phyloP scores from a whole-genome alignment of 2,797 vertebrate genomes.

The Malurus splendens region DNA sequence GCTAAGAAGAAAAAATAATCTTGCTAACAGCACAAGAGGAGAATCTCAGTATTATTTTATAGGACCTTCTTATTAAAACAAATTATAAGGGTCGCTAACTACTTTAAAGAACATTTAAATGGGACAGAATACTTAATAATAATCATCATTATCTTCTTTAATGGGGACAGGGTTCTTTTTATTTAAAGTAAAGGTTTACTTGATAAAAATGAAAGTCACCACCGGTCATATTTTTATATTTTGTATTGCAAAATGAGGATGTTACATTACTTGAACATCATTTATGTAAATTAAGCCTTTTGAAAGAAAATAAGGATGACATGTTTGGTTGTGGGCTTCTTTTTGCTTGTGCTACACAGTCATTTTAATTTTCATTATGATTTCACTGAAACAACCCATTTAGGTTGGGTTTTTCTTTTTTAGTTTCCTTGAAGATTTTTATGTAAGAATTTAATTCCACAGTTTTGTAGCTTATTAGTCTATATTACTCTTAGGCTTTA shows the following conservation, averaged over 20 bases:
- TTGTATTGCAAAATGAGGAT: background rate
- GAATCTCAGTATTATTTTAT: background rate
- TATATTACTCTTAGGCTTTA: background rate
- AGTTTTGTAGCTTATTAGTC: background rate
- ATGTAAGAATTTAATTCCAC: background rate
- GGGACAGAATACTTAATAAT: background rate
- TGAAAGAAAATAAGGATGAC: background rate
- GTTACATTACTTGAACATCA: background rate
- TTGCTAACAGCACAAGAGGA: background rate
- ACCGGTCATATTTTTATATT: background rate
- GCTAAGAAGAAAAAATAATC: background rate
- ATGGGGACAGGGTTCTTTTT: background rate
- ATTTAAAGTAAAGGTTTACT: background rate
- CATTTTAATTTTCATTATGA: background rate
- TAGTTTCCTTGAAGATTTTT: background rate
- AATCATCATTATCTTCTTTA: background rate
- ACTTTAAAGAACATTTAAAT: background rate
- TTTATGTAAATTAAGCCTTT: background rate
- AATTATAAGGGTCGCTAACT: background rate
- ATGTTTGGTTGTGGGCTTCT: rapidly evolving
- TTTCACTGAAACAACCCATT: background rate
- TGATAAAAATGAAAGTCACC: background rate
- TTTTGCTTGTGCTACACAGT: background rate
- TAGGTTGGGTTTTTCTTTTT: background rate
- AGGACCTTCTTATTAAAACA: background rate